Percentiles rank a stretch among this genome's conserved stretches.
phyloP scores from a whole-genome alignment of 1,140 invertebrate genomes.

The Leptopilina boulardi region DNA sequence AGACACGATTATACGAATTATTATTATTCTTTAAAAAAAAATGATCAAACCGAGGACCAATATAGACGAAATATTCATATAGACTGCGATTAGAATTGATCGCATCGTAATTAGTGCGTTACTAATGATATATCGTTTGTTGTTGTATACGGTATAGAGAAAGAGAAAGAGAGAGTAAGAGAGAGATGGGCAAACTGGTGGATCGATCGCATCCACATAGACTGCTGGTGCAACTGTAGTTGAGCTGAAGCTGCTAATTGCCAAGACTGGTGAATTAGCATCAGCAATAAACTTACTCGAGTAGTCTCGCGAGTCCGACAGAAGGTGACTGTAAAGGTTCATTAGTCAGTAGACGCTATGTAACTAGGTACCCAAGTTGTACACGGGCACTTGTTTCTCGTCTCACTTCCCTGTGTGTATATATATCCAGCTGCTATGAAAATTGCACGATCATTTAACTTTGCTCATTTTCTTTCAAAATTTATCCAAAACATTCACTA shows the following conservation, averaged over 20 bases:
- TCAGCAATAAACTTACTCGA: constrained; percentile 58
- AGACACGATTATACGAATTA: too few relatives aligned
- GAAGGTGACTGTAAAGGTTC: constrained; percentile 61
- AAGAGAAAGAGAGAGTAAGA: too few relatives aligned
- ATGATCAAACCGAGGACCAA: too few relatives aligned
- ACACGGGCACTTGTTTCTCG: constrained; percentile 12
- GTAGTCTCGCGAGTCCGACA: constrained; percentile 54
- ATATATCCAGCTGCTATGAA: not conserved
- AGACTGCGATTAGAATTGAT: not conserved
- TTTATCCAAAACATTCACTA: too few relatives aligned
- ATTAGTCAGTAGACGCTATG: constrained; percentile 55
- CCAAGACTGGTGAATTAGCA: constrained; percentile 57
- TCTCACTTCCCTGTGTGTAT: constrained; percentile 25
- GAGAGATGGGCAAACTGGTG: not conserved
- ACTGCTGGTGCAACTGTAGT: not conserved
- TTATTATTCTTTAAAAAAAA: too few relatives aligned
- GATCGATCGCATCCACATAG: constrained; percentile 2
- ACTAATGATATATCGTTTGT: constrained; percentile 30
- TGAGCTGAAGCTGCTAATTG: constrained; percentile 51
- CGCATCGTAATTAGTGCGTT: constrained; percentile 21
- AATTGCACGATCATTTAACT: not conserved
- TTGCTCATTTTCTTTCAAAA: too few relatives aligned
- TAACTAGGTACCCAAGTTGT: constrained; percentile 47
- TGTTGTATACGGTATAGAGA: not conserved
- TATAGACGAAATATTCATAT: not conserved